These are phyloP conservation scores for Melinaea menophilus DNA, from an alignment of 2,888 invertebrate species.

Conservation along the genomic window DNA sequence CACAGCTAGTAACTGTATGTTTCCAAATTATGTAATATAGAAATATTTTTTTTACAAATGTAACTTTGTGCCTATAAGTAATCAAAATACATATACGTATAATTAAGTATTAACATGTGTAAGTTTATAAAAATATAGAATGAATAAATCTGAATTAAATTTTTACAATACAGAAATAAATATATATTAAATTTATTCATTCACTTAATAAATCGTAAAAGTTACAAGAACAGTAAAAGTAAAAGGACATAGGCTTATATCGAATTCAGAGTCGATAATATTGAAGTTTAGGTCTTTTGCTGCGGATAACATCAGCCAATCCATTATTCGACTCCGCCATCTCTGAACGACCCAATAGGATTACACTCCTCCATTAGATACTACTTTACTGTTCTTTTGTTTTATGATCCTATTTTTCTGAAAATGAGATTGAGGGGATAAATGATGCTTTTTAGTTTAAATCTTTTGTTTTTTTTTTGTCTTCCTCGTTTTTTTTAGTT, in stretches of 20 bases:
- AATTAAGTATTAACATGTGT: too few species aligned
- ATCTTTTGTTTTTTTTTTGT: too few species aligned
- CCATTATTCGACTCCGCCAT: conserved; percentile 51
- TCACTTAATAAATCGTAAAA: neutral
- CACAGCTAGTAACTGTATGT: too few species aligned
- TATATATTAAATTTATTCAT: neutral
- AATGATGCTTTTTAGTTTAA: too few species aligned
- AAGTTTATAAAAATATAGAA: too few species aligned
- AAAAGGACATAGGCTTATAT: conserved; percentile 7
- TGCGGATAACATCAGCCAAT: conserved; percentile 47
- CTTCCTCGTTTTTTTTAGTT: too few species aligned
- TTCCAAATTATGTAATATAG: too few species aligned
- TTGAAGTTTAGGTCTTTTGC: conserved; percentile 45
- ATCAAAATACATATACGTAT: too few species aligned
- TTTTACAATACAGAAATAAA: too few species aligned
- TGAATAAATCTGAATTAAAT: too few species aligned
- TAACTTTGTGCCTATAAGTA: too few species aligned
- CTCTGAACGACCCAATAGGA: conserved; percentile 13
- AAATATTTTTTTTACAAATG: too few species aligned
- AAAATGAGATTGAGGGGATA: conserved; percentile 54
- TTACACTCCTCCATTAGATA: conserved; percentile 56
- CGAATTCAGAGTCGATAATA: conserved; percentile 28
- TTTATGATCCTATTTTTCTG: conserved; percentile 62
- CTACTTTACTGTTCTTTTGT: conserved; percentile 68
- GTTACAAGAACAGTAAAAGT: conserved; percentile 1